These are phyloP conservation scores for Leptinotarsa peninsularis DNA, from an alignment of 2,888 invertebrate genomes.

Conservation along the genomic window DNA sequence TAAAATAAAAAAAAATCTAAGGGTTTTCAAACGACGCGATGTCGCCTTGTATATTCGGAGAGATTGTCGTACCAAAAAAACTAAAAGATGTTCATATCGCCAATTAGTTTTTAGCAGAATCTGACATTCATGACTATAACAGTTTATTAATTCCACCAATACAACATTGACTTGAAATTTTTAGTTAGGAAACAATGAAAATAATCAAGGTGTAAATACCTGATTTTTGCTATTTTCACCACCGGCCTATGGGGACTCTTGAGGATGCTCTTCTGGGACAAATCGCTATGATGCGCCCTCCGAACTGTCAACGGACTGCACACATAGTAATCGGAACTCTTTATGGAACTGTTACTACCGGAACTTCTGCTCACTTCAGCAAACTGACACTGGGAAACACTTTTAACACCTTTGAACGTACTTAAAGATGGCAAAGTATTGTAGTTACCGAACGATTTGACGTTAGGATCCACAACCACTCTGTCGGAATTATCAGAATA, in stretches of 20 bases:
- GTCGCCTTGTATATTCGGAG: no score
- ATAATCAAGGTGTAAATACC: conserved; percentile 49
- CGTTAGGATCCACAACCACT: background rate
- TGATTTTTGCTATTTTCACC: conserved; percentile 64
- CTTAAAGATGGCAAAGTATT: conserved; percentile 42
- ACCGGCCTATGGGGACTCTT: conserved; percentile 62
- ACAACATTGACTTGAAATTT: no score
- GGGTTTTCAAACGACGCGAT: no score
- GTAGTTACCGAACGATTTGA: conserved; percentile 8
- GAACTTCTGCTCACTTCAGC: conserved; percentile 44
- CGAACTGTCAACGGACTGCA: conserved; percentile 49
- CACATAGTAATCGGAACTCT: conserved; percentile 61
- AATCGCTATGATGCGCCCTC: conserved; percentile 45
- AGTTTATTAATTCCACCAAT: no score
- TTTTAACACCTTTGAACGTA: conserved; percentile 34
- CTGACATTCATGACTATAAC: no score
- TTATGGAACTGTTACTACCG: conserved; percentile 60
- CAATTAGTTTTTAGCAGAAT: no score
- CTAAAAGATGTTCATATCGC: no score
- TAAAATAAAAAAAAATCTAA: no score
- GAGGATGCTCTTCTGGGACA: conserved; percentile 52
- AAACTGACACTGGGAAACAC: conserved; percentile 37
- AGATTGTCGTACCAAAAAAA: no score
- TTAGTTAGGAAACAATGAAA: no score
- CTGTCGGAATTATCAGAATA: conserved; percentile 53